Evolutionary conservation across 2,888 invertebrate genomes (phyloP), one percentile per base, ranked within the genome.

Genomic region (Aphodius sticticus): DNA sequence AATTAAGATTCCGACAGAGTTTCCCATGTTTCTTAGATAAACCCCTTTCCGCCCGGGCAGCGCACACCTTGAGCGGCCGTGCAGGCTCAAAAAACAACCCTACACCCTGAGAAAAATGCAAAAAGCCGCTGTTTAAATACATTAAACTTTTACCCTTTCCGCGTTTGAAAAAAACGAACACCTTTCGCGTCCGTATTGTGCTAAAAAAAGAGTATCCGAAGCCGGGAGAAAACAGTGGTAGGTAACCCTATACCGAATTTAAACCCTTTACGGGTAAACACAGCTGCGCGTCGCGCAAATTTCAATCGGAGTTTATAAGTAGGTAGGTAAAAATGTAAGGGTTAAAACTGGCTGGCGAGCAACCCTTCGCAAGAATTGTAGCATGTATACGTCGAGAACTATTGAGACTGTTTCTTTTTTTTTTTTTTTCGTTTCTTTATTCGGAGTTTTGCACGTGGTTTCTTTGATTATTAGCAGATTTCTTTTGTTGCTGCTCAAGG

Each of bases 201-300:
- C 53, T 53, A 53, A 53, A 53, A 53, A 53, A 9, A 53, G 7
- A 53, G 26, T 53, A 53, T 9, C 53, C 53, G 6, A 12, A 53
- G 53, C 53, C 53, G 4, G 53, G 53, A 7, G 53, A 53, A 53
- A 53, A 53, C 53, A 53, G 53, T 53, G 12, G 81, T 81, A 79
- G 80, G 84, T 82, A 84, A 84, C 84, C 84, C 84, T 84, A 84
- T 82, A 82, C 82, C 81, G 81, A 82, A 82, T 84, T 84, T 84
- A 84, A 84, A 84, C 84, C 84, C 84, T 84, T 84, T 83, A 82
- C 81, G 82, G 80, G 82, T 84, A 84, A 84, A 84, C 84, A 84
- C 84, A 84, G 84, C 84, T 83, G 84, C 82, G 80, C 53, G 53
- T 53, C 53, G 53, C 6, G 53, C 53, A 53, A 53, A 53, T 53